Base-by-base conservation (phyloP, 1,140 invertebrate genomes). In the Dendrolimus punctatus region DNA sequence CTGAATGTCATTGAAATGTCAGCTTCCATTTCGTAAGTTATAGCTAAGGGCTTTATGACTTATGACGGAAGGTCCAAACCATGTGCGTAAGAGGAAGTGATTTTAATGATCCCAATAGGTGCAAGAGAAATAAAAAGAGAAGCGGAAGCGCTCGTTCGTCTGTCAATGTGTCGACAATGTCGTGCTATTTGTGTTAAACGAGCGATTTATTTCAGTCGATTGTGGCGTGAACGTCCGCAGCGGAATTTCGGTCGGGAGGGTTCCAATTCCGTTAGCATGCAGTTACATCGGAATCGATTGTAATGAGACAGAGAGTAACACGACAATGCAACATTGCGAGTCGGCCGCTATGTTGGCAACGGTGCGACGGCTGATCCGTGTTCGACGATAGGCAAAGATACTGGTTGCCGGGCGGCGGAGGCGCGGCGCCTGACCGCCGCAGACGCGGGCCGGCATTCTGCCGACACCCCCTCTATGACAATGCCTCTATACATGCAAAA, bases 131-230 rank as follows among this genome's bases (percentile, higher is more conserved):
- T 68, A 79, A 80, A 79, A 77, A 79, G 71, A 80, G 68, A 73
- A 84, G 72, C 80, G 80, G 79, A 82, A 84, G 75, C 73, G 72
- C 66, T 65, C 73, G 69, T 79, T 71, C 62, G 73, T 80, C 72
- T 80, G 76, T 80, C 76, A 78, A 77, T 80, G 78, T 67, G 73
- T 69, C 73, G 75, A 85, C 78, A 83, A 79, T 85, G 77, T 74
- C 60, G 70, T 70, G 80, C 79, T 81, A 82, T 85, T 81, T 85
- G 74, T 73, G 81, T 85, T 81, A 80, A 80, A 82, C 67, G 73
- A 81, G 76, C 80, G 75, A 77, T 82, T 85, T 85, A 85, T 85
- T 85, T 85, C 76, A 85, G 81, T 83, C 76, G 66, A 75, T 74
- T 71, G 75, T 60, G 68, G 73, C 81, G 81, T 85, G 81, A 85